Evolutionary conservation across 1,140 invertebrate genomes (phyloP).

Genomic region (Drosophila jambulina): DNA sequence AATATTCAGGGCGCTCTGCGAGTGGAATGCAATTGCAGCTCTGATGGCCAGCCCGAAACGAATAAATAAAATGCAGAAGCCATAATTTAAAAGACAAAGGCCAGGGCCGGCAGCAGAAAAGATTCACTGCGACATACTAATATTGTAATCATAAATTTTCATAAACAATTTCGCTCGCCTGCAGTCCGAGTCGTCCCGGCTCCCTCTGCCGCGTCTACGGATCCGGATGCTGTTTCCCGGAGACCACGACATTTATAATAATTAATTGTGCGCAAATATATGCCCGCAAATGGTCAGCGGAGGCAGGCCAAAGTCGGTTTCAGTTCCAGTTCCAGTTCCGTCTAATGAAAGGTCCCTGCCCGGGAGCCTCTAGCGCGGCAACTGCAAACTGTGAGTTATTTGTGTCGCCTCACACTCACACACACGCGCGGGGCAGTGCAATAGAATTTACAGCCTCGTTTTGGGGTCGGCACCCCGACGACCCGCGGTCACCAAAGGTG

Average conservation of each 20-base stretch:
- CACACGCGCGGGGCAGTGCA: slow-evolving; percentile 36
- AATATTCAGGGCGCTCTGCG: slow-evolving; percentile 1
- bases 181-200: slow-evolving; percentile 50
- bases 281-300: slow-evolving; percentile 75
- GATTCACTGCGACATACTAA: slow-evolving; percentile 78
- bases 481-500: slow-evolving; percentile 68
- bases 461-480: slow-evolving; percentile 34
- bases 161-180: slow-evolving; percentile 79
- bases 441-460: slow-evolving; percentile 68
- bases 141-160: slow-evolving; percentile 84
- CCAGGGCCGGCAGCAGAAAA: slow-evolving; percentile 50
- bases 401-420: slow-evolving; percentile 57
- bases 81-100: slow-evolving; percentile 71
- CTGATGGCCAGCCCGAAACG: slow-evolving; percentile 19
- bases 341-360: slow-evolving; percentile 63
- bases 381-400: slow-evolving; percentile 74
- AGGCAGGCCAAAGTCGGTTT: slow-evolving; percentile 49
- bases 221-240: slow-evolving; percentile 33
- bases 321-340: slow-evolving; percentile 36
- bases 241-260: slow-evolving; percentile 82
- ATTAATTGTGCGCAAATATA: slow-evolving; percentile 84
- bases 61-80: slow-evolving; percentile 73
- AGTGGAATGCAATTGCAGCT: slow-evolving; percentile 48
- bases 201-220: slow-evolving; percentile 37
- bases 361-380: slow-evolving; percentile 20